A percentile compares a stretch with the other conserved stretches of the same genome.
These are phyloP conservation scores for Limonius californicus DNA, from an alignment of 1,140 invertebrate genomes.

Conservation along the genomic window DNA sequence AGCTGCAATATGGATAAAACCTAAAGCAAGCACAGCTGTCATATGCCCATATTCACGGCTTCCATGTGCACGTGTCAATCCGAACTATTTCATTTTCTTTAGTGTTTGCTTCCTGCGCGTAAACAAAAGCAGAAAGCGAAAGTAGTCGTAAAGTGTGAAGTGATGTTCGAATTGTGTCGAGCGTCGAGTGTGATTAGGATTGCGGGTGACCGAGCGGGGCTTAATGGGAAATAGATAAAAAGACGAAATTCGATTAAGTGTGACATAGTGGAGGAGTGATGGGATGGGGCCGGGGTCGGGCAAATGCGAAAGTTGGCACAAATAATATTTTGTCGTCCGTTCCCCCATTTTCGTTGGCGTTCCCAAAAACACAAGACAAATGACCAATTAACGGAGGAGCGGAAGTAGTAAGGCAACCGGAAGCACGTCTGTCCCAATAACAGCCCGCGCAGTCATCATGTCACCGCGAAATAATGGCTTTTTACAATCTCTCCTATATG, in stretches of 20 bases:
- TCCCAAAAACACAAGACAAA: conserved; percentile 29
- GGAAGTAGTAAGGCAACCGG: conserved; percentile 25
- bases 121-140: not conserved
- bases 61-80: no score
- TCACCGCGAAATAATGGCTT: conserved; percentile 19
- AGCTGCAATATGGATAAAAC: no score
- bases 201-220: not conserved
- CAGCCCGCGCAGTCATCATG: conserved; percentile 20
- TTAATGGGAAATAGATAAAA: conserved; percentile 11
- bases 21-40: no score
- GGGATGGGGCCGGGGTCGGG: not conserved
- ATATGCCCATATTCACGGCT: no score
- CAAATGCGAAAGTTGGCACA: conserved; percentile 1
- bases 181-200: not conserved
- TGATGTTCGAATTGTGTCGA: not conserved
- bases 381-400: conserved; percentile 32
- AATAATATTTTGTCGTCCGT: not conserved
- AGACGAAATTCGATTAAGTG: conserved; percentile 7
- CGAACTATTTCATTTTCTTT: not conserved
- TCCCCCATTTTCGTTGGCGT: not conserved
- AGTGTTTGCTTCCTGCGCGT: not conserved
- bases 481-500: conserved; percentile 26
- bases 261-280: not conserved
- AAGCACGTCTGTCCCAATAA: conserved; percentile 21
- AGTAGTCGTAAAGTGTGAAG: conserved; percentile 12